Evolutionary conservation across 2,888 invertebrate genomes (phyloP), one percentile per base, ranked within the genome.

Genomic region (Lasioglossum leucozonium): DNA sequence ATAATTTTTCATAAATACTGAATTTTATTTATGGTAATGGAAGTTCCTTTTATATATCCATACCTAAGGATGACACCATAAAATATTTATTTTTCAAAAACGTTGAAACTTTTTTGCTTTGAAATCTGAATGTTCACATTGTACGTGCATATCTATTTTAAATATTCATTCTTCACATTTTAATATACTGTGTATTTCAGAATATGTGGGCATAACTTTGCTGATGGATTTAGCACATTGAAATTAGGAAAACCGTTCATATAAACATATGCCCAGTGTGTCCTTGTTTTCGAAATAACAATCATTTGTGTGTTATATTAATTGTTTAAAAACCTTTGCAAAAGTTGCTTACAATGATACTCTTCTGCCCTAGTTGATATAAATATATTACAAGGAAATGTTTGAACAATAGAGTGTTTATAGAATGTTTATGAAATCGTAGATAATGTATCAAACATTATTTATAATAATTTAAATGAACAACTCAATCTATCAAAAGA

Each of bases 71-170:
- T 67, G 30, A 81, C 71, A 79, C 26, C 77, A 18, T 72, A 67
- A 77, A 71, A 86, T 40, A 44, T 26, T 84, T 37, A 11, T 37
- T 76, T 87, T 51, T 72, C 71, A 79, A 82, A 18, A 89, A 89
- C 81, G 72, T 34, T 79, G 44, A 83, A 81, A 65, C 81, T 30
- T n/a, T 74, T 62, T 69, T 30, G 26, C 65, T 51, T 16, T 65
- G 76, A 47, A 77, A 72, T 51, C 26, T 84, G 71, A 62, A 34
- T 69, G 79, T 47, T 72, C 44, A 55, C 62, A 40, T 62, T 62
- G 30, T 37, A 72, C 47, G 42, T 34, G 72, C 74, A 73, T 82
- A 69, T 65, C 75, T 74, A 11, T 18, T 58, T 74, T 51, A 74
- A 79, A 81, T 62, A 42, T 72, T 84, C 40, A 34, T 44, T 37